Evolutionary conservation across 1,140 invertebrate genomes (phyloP), one percentile per base, ranked within the genome.

Genomic region (Reticulitermes speratus): DNA sequence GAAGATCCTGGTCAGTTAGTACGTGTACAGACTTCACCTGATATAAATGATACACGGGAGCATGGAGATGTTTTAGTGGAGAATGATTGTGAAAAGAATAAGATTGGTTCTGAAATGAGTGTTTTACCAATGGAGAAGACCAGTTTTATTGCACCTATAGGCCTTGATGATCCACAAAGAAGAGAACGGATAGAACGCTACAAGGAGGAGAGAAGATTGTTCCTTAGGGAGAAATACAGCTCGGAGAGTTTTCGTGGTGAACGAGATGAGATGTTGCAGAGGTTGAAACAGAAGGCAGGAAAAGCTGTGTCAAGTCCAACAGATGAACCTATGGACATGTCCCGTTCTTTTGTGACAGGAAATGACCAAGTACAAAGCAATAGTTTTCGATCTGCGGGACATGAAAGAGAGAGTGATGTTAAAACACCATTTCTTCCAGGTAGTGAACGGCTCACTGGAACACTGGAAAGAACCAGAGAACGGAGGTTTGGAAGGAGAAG

Each of bases 121-220:
- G 75, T 65, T 52, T 25, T 44, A 44, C 8, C 65, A 44, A 2
- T 45, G 44, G 55, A 44, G 25, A 84, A 45, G 23, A 16, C n/a
- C 14, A 38, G 69, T 65, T n/a, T 25, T 45, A 32, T 87, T 69
- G 44, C 65, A 82, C 69, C 21, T 23, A 88, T 93, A 0, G 92
- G 93, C 85, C 89, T 93, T 52, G 93, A 92, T 52, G 93, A 93
- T 88, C 92, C 93, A 3, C 89, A 90, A 7, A 92, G 96, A 87
- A 90, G 96, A 45, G 96, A 96, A 89, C 91, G 96, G 81, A 98
- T 98, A 87, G 96, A 97, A 90, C 96, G 96, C 89, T 98, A 98
- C 89, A 98, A 98, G 91, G 96, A 97, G 90, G 97, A 98, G 89
- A 92, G 97, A n/a, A 92, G 97, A 85, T 95, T 94, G 85, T 96